Base-by-base conservation (phyloP, 2,113 vertebrate genomes). In the Phylloscopus whistleri region DNA sequence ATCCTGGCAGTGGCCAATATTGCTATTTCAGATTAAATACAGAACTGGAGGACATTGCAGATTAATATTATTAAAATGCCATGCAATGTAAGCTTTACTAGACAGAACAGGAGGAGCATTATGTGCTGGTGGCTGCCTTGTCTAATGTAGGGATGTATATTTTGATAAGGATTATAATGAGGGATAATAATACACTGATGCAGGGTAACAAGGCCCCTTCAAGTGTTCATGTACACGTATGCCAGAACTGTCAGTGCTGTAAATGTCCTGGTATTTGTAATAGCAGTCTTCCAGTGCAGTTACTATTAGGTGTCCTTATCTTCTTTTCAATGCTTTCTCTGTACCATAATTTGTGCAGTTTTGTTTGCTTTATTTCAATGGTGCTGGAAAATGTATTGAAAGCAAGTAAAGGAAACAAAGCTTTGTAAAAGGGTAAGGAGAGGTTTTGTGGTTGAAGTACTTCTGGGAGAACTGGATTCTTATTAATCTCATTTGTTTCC, bases 161-260 rank as follows among this genome's bases (percentile, higher is more conserved):
- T 88, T 88, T 79, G 28, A 5, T 59, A 51, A 76, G 23, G 39
- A 43, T 83, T 92, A 8, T 86, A 48, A 33, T 26, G 72, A 72
- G 18, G 21, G 37, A 33, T 68, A 56, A 9, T 22, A 67, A 14
- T 66, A 28, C 10, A 16, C 51, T 24, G 44, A 77, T 59, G 23
- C 7, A 68, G 23, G 15, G 9, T 86, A 56, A 43, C n/a, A 75
- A 70, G 63, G 24, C 31, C 39, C 14, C 48, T 74, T 87, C 21
- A 62, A 6, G 66, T 48, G 35, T 56, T 90, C 6, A 2, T 23
- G 46, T 43, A 43, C 30, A 5, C 0, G 0, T n/a, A 12, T 51
- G 17, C 39, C 21, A 62, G 49, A 81, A 49, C 22, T 53, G 27
- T 39, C 51, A 66, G 41, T 69, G 41, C 44, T 73, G 1, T 60